These are phyloP conservation scores for Danaus plexippus DNA, from an alignment of 1,140 invertebrate genomes.

Conservation along the genomic window DNA sequence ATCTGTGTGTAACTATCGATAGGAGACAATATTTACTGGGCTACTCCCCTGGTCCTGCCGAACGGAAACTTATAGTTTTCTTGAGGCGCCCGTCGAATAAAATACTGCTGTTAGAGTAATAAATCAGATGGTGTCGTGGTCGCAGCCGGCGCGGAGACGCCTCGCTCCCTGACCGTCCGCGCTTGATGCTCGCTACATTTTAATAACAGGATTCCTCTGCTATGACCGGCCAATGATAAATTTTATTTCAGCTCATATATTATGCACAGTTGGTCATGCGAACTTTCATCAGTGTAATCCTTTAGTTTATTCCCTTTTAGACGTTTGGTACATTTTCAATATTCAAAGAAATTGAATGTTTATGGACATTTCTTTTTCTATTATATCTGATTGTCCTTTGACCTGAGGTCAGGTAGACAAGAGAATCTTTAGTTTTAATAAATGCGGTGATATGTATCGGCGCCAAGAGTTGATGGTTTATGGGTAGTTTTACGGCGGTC, in stretches of 20 bases:
- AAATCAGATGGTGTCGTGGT: slow-evolving; percentile 63
- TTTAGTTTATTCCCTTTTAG: slow-evolving; percentile 1
- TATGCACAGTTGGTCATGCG: slow-evolving; percentile 45
- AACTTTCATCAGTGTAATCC: slow-evolving; percentile 46
- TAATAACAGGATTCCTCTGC: slow-evolving; percentile 62
- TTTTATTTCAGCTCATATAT: slow-evolving; percentile 65
- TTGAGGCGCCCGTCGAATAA: slow-evolving; percentile 70
- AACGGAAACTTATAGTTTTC: slow-evolving; percentile 71
- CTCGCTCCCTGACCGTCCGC: slow-evolving; percentile 28
- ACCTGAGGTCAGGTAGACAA: no score
- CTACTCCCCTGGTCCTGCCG: slow-evolving; percentile 62
- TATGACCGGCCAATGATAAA: slow-evolving; percentile 63
- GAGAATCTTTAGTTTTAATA: slow-evolving; percentile 34
- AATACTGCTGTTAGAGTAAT: slow-evolving; percentile 63
- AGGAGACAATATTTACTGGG: slow-evolving; percentile 68
- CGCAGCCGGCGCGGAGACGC: slow-evolving; percentile 54
- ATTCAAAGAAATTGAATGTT: no score
- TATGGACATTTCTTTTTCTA: no score
- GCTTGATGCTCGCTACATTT: slow-evolving; percentile 57
- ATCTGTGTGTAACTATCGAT: slow-evolving; percentile 58
- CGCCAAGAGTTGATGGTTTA: slow-evolving; percentile 38
- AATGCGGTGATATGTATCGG: slow-evolving; percentile 40
- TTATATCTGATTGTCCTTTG: no score
- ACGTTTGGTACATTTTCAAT: background rate
- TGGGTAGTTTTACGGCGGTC: slow-evolving; percentile 53